A percentile compares a stretch with the other conserved stretches of the same genome.
These are phyloP conservation scores for Dasypus novemcinctus DNA, from an alignment of 2,113 vertebrate species.

Conservation along the genomic window DNA sequence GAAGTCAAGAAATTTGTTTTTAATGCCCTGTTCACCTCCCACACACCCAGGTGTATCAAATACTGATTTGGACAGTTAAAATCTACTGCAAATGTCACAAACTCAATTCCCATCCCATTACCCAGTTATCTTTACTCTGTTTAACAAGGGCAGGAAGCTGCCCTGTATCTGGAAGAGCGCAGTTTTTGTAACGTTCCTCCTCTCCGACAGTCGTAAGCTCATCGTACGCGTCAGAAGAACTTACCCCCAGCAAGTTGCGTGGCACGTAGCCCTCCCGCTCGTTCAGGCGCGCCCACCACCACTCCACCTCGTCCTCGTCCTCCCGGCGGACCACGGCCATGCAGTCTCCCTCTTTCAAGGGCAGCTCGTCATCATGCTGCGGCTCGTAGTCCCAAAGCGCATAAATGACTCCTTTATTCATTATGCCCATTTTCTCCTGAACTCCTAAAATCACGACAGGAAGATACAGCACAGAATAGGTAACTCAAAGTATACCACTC, in stretches of 20 bases:
- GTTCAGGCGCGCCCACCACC: constrained; percentile 95
- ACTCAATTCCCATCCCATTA: not conserved
- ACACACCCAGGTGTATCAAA: not conserved
- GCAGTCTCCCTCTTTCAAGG: constrained; percentile 93
- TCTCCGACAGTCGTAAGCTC: too few species aligned
- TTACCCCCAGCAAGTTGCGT: constrained; percentile 96
- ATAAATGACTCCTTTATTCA: constrained; percentile 98
- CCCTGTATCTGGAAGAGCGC: rapidly evolving
- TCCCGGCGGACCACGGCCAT: constrained; percentile 94
- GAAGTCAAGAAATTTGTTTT: not conserved
- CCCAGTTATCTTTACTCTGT: not conserved
- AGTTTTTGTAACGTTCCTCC: not conserved
- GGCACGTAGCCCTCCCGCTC: constrained; percentile 94
- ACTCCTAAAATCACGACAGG: constrained; percentile 86
- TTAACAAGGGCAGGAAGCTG: not conserved
- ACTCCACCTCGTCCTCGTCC: constrained; percentile 94
- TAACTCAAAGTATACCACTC: not conserved
- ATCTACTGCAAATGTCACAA: not conserved
- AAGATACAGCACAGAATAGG: not conserved
- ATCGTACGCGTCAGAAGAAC: too few species aligned
- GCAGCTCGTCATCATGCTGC: constrained; percentile 91
- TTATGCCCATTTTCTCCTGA: constrained; percentile 99
- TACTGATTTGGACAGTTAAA: not conserved
- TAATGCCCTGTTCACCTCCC: not conserved
- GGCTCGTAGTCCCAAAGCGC: constrained; percentile 93